Conservation (phyloP, 2,888 invertebrate species). For the Ormyrus labotus region DNA sequence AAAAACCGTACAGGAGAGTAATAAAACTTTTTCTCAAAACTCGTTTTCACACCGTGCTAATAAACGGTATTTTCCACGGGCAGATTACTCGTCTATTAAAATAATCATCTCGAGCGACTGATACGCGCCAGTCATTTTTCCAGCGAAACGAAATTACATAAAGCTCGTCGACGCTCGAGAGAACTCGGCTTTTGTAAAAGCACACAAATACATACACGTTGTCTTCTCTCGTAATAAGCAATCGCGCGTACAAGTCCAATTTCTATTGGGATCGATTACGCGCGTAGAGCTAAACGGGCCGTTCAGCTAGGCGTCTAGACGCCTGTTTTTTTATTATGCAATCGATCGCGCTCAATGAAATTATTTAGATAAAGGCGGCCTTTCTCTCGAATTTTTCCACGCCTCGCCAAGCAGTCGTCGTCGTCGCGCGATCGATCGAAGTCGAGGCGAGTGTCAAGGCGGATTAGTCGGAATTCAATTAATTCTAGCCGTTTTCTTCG, state of each 20-base stretch:
- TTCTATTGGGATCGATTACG: too few relatives aligned
- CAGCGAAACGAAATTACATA: background rate
- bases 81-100: slow-evolving; percentile 5
- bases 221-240: too few relatives aligned
- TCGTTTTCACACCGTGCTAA: slow-evolving; percentile 24
- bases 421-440: slow-evolving; percentile 6
- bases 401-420: background rate
- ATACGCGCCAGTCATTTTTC: slow-evolving; percentile 15
- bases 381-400: slow-evolving; percentile 28
- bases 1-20: background rate
- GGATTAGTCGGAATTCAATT: slow-evolving; percentile 50
- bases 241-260: too few relatives aligned
- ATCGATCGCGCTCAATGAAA: too few relatives aligned
- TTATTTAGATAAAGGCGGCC: too few relatives aligned
- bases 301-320: too few relatives aligned
- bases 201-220: too few relatives aligned
- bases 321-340: background rate
- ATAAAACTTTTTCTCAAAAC: slow-evolving; percentile 15
- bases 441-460: slow-evolving; percentile 45
- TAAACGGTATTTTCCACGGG: background rate
- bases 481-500: slow-evolving; percentile 43
- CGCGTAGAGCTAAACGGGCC: too few relatives aligned
- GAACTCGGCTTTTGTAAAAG: background rate
- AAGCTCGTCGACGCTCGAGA: background rate
- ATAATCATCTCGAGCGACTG: background rate